Base-by-base conservation (phyloP, 2,888 invertebrate genomes). In the Germaria angustata region DNA sequence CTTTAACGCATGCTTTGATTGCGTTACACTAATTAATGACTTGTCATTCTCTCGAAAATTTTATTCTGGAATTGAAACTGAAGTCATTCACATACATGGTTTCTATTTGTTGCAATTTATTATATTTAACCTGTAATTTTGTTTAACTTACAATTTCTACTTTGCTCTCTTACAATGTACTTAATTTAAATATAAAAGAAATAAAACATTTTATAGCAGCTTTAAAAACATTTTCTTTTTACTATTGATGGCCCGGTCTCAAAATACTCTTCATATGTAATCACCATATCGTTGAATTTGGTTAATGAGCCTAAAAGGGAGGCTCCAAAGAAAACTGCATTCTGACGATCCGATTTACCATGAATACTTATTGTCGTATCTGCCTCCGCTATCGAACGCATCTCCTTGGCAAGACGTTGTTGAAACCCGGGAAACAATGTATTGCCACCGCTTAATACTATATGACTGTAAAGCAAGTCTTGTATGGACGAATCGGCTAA, bases 381-480 rank as follows among this genome's bases (percentile, higher is more conserved):
- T n/a, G 66, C 66, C n/a, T 75, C 75, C 2, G 65, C 20, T 57
- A 75, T 61, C 1, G 7, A 13, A 24, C 15, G 28, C 28, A 76
- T 28, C 39, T 76, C 75, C 2, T 46, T 46, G 11, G 13, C 8
- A 1, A 76, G 20, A 28, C 75, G 66, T 20, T 66, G 20, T 20
- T 36, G 57, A 6, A 76, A 20, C 6, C 75, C 75, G 1, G 46
- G 11, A 39, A 76, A 76, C 3, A 76, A 66, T 7, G 75, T 66
- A 66, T 66, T 76, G 6, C 75, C 75, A 2, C 75, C 75, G 39
- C 75, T 76, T 49, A 76, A 32, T 4, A 76, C 66, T 13, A 76
- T 66, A 46, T 66, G 75, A 39, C 28, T 28, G 20, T 75, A 75
- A 11, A 75, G 57, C 20, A 75, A 36, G 17, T 57, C 17, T 20